phyloP scores from a whole-genome alignment of 2,113 vertebrate genomes.

The Rhadina sibilatrix region DNA sequence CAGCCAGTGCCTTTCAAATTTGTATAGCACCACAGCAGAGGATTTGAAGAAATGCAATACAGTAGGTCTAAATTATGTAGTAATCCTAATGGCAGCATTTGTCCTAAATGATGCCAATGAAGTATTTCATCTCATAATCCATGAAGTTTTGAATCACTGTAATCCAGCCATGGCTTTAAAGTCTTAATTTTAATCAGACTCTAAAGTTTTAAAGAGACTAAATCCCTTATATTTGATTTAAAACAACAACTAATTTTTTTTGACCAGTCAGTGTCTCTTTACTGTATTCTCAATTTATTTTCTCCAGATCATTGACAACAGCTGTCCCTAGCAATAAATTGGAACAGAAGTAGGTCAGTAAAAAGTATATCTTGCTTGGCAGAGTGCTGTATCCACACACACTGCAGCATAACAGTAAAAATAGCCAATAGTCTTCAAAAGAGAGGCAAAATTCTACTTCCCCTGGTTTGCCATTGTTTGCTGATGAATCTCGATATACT shows the following conservation, averaged over 20 bases:
- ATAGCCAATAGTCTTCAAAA: not conserved
- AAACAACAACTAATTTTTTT: slow-evolving; percentile 41
- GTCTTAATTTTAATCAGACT: slow-evolving; percentile 46
- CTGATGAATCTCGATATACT: not conserved
- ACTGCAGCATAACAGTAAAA: not conserved
- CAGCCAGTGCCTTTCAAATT: slow-evolving; percentile 32
- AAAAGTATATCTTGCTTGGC: slow-evolving; percentile 19
- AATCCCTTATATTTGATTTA: slow-evolving; percentile 36
- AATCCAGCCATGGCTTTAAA: slow-evolving; percentile 38
- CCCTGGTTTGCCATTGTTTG: not conserved
- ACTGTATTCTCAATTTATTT: slow-evolving; percentile 41
- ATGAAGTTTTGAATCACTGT: slow-evolving; percentile 37
- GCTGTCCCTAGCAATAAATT: slow-evolving; percentile 51
- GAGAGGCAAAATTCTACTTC: not conserved
- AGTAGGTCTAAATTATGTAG: not conserved
- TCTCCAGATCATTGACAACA: slow-evolving; percentile 47
- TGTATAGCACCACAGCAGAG: not conserved
- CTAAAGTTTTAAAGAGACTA: slow-evolving; percentile 15
- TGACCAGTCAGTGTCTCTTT: not conserved
- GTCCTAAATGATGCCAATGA: slow-evolving; percentile 1
- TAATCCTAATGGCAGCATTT: slow-evolving; percentile 43
- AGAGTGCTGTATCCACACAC: not conserved
- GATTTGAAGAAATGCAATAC: slow-evolving; percentile 14
- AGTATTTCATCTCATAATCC: slow-evolving; percentile 41
- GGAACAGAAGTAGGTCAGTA: slow-evolving; percentile 54